Base-by-base conservation (phyloP, 2,797 vertebrate species). In the Perdix hodgsoniae region DNA sequence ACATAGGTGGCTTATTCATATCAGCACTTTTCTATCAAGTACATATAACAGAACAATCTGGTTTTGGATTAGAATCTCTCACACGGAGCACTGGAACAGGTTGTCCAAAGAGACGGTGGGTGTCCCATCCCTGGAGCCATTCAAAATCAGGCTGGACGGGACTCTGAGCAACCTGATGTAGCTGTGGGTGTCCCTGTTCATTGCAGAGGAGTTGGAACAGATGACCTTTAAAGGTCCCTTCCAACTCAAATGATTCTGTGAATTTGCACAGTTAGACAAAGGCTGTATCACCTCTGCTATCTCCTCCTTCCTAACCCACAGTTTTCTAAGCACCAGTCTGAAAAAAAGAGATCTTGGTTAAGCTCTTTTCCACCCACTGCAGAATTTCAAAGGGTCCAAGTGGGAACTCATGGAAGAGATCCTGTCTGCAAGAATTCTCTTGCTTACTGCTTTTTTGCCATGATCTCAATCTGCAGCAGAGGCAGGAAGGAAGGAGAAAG, bases 371-470 rank as follows among this genome's bases (percentile, higher is more conserved):
- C 21, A 79, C 8, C 60, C 65, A 6, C 37, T 70, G 40, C 1
- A 0, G 15, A 60, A 69, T 2, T 80, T 52, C 35, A 64, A 63
- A 60, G 3, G 31, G 56, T 42, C 29, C 0, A 0, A 15, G 5
- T 5, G 29, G 42, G 22, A 87, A 42, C 39, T n/a, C 4, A 2
- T 0, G 0, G 44, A 26, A 12, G 75, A 88, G 31, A 78, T 26
- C 14, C 74, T 61, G 33, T 74, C 74, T 75, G 23, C 70, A 61
- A 22, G 9, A 79, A 19, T 45, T 26, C 15, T 10, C 33, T 27
- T 47, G 29, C 42, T 73, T 2, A 1, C 11, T 86, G 66, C 47
- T 49, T 82, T 82, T 59, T 26, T 89, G 50, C 67, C n/a, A n/a
- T 29, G 19, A 42, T 47, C 45, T 94, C 1, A 0, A 50, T 17